Conservation (phyloP, 64 coral and sea anemone genomes). For the Trachythela sp. region DNA sequence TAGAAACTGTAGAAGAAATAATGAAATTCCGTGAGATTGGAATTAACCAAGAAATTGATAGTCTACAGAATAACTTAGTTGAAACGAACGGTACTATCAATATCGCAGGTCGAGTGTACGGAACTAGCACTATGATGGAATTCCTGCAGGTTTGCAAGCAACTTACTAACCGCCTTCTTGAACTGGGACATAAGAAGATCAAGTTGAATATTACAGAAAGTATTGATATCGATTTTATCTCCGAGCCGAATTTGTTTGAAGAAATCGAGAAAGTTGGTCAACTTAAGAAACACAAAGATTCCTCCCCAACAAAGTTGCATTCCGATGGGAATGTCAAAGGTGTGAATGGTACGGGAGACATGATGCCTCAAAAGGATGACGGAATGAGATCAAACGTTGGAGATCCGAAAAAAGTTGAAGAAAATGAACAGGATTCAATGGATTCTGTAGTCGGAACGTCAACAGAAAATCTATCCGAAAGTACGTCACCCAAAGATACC, state of each 20-base stretch:
- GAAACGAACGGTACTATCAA: background rate
- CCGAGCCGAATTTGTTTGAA: background rate
- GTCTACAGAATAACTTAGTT: background rate
- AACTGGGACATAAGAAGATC: background rate
- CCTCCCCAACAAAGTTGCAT: background rate
- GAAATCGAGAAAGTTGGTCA: constrained; percentile 3
- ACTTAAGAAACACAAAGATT: background rate
- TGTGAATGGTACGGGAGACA: background rate
- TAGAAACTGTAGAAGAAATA: constrained; percentile 10
- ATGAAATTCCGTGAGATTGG: constrained; percentile 11
- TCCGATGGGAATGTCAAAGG: background rate
- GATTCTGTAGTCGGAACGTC: background rate
- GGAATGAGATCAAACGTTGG: background rate
- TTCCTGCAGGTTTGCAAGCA: constrained; percentile 6
- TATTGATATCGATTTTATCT: background rate
- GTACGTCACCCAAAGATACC: background rate
- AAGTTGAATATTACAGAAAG: background rate
- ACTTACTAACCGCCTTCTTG: background rate
- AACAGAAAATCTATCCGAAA: background rate
- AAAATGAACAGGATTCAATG: background rate
- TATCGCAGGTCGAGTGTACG: background rate
- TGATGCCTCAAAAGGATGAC: too few relatives aligned
- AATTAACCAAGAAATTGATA: constrained; percentile 15
- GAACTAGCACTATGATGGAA: constrained; percentile 8
- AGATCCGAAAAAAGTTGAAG: background rate